A percentile compares a stretch with the other conserved stretches of the same genome.
These are phyloP conservation scores for Sylvia atricapilla DNA, from an alignment of 2,113 vertebrate species.

Conservation along the genomic window DNA sequence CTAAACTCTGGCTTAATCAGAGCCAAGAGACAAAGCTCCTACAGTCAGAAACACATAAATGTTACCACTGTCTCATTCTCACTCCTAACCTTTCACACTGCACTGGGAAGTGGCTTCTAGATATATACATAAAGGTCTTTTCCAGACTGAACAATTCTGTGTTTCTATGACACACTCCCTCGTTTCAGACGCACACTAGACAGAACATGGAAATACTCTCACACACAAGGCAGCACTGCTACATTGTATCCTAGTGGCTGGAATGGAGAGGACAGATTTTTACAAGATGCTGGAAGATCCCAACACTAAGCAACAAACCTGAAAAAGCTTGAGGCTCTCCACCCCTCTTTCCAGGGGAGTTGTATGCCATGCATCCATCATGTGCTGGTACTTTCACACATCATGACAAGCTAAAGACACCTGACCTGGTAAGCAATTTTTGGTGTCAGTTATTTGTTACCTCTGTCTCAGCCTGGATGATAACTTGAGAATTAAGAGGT, in stretches of 20 bases:
- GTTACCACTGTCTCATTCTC: not conserved
- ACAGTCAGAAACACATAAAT: not conserved
- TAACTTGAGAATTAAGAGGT: not conserved
- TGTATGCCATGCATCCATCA: fast-evolving
- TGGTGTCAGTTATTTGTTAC: not conserved
- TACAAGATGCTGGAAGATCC: not conserved
- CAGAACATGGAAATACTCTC: not conserved
- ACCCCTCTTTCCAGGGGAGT: not conserved
- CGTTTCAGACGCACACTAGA: not conserved
- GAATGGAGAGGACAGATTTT: not conserved
- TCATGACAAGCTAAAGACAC: fast-evolving
- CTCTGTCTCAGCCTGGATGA: not conserved
- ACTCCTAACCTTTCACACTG: not conserved
- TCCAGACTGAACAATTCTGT: not conserved
- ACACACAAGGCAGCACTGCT: not conserved
- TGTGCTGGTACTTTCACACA: not conserved
- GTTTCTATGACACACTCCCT: not conserved
- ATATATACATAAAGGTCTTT: not conserved
- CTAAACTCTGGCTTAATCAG: not conserved
- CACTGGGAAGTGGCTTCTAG: not conserved
- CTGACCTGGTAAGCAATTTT: not conserved
- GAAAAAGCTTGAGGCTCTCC: not conserved
- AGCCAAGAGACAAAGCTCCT: constrained; percentile 2
- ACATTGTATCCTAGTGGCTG: not conserved
- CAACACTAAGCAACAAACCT: not conserved